Evolutionary conservation across 2,888 invertebrate species (phyloP), one percentile per base, ranked within the genome.

Genomic region (Spilarctia lutea): DNA sequence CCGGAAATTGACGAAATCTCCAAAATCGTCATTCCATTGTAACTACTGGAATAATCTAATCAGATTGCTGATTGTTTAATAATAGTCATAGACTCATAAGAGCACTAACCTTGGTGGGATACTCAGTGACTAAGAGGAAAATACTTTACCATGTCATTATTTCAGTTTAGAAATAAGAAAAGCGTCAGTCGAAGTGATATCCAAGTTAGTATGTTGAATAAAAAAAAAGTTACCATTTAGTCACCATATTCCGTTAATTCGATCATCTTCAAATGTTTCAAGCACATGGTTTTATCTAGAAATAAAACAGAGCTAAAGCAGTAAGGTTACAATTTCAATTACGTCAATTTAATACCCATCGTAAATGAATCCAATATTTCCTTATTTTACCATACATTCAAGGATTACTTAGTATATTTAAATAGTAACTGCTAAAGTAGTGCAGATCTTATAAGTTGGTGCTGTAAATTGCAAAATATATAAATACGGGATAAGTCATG

Each of bases 41-140:
- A 35, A 35, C 72, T 18, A 66, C 35, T 52, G 27, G 20, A 35
- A n/a, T 39, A 66, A 72, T 72, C 72, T 72, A 39, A 72, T 72
- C 72, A 68, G 42, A 2, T 63, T 63, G 1, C 30, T 33, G 27
- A 30, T 27, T 60, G 63, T 42, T 45, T n/a, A 56, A 35, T 33
- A 24, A 63, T 27, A 63, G 63, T 63, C 30, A 30, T 30, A 63
- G 30, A 30, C 18, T 60, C 60, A 60, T 18, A 63, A 30, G 63
- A 27, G 48, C 30, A 60, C 39, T 70, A 24, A 24, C 63, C 45
- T 39, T 71, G 71, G 45, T 63, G 63, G 13, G 16, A 63, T 27
- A 60, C 63, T 63, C 18, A 30, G 30, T 30, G 30, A 63, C 63
- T 63, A 30, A 30, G 63, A 63, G 63, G 63, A 30, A 63, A 63